Base-by-base conservation (phyloP, 2,113 vertebrate genomes). In the Callopanchax toddi region DNA sequence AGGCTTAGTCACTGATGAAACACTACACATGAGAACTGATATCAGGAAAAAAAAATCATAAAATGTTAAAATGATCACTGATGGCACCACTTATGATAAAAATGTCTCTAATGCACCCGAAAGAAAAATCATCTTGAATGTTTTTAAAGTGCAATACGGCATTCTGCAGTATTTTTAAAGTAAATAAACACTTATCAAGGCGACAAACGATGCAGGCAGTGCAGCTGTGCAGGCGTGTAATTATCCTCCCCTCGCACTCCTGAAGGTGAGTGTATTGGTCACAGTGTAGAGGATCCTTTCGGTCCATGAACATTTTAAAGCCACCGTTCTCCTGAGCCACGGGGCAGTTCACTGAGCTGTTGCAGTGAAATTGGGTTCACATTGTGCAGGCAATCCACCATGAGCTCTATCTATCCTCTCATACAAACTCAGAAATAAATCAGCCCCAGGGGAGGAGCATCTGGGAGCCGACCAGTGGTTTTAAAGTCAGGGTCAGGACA, bases 301-400 rank as follows among this genome's bases (percentile, higher is more conserved):
- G 11, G 10, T 23, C 51, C 39, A 55, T 42, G 44, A 44, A 53
- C 61, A 12, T 51, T 60, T 48, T 39, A 37, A 11, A 42, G 29
- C 16, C 46, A 43, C 69, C 29, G 8, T 23, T 74, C 60, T 60
- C 40, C 26, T 18, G 40, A 40, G 37, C 62, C 52, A 29, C 20
- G 1, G 52, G 44, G 18, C 1, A 6, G 48, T 11, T 20, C n/a
- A 60, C 22, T 56, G 18, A 59, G 32, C 44, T 34, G 20, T 42
- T 54, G 44, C 51, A 63, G 50, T 11, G 51, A 26, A 50, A 59
- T 63, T 74, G 56, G 49, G 45, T 59, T 22, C 45, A 34, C 65
- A 39, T n/a, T 49, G 50, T 49, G 36, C 53, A 21, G 55, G n/a
- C 46, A 16, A 42, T 58, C 26, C 0, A 6, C 3, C 12, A 21